phyloP scores from a whole-genome alignment of 2,888 invertebrate species.

The Lochmaea capreae region DNA sequence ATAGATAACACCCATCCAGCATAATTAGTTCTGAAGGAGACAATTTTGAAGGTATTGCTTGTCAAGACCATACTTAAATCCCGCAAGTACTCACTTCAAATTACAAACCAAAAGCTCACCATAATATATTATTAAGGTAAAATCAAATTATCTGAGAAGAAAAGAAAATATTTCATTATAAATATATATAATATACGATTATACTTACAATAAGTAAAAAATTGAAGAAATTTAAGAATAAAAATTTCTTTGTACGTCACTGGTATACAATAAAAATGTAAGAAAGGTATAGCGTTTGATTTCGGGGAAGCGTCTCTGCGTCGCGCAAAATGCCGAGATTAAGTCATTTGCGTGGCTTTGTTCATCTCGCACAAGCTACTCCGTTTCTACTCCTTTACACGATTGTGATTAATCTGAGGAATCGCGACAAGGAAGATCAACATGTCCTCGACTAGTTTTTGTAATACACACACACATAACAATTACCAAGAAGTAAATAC shows the following conservation, averaged over 20 bases:
- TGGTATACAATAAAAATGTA: constrained; percentile 3
- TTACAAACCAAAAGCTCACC: no score
- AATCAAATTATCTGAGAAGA: no score
- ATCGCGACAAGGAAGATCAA: constrained; percentile 56
- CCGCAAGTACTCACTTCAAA: no score
- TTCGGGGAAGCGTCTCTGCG: constrained; percentile 52
- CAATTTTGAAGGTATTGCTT: no score
- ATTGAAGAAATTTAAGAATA: no score
- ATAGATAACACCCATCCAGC: no score
- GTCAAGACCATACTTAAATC: no score
- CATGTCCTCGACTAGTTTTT: constrained; percentile 60
- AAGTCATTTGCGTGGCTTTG: constrained; percentile 59
- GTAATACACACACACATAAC: constrained; percentile 56
- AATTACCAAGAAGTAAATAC: constrained; percentile 57
- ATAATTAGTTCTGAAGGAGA: no score
- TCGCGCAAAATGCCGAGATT: constrained; percentile 49
- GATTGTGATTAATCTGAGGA: constrained; percentile 43
- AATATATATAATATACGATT: no score
- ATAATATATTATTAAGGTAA: no score
- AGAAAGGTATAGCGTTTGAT: constrained; percentile 41
- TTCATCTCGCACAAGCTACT: constrained; percentile 57
- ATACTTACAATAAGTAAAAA: no score
- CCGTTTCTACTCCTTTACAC: constrained; percentile 17
- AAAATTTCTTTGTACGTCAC: constrained; percentile 1
- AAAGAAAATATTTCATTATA: no score